Evolutionary conservation across 2,797 vertebrate genomes (phyloP), one percentile per base, ranked within the genome.

Genomic region (Mormyrops attenuatus): DNA sequence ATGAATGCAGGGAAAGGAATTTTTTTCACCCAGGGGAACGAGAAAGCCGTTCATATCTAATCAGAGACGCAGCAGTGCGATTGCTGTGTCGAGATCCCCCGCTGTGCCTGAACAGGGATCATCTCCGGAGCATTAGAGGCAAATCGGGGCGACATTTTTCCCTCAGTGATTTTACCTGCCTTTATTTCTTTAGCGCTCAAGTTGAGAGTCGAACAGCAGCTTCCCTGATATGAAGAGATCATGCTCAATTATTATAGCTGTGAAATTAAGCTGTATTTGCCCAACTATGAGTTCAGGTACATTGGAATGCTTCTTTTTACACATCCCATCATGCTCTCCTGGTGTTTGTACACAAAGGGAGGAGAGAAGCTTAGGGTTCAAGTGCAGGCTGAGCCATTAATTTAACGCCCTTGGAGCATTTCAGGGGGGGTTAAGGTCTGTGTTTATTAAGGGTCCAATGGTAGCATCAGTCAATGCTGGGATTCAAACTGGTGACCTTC

Each of bases 1-100:
- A 20, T 8, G 38, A 77, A 13, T 15, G 73, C 73, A 77, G 73
- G 38, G 34, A 41, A 77, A 77, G 15, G 73, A 77, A 7, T 77
- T 20, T 41, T 73, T 44, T 77, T 77, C 6, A 17, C 73, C 73
- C 73, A 77, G 30, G 73, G 73, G 73, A 77, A 13, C 38, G 30
- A 77, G 73, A 77, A 77, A 77, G 63, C 73, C 73, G 38, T 17
- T 77, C 38, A 77, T 77, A 77, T 77, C 73, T 77, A 77, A 77
- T 77, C 73, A 77, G 30, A 41, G 30, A 77, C 38, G 38, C 73
- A 77, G 73, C 73, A 77, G 73, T 41, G 73, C 38, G 73, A 77
- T 77, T 17, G 73, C 73, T 77, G 73, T 7, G 73, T 6, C 38
- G 38, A 2, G 30, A 77, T 77, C 2, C 26, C 73, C 73, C 38